phyloP scores from a whole-genome alignment of 2,113 vertebrate species.

The Odocoileus virginianus region DNA sequence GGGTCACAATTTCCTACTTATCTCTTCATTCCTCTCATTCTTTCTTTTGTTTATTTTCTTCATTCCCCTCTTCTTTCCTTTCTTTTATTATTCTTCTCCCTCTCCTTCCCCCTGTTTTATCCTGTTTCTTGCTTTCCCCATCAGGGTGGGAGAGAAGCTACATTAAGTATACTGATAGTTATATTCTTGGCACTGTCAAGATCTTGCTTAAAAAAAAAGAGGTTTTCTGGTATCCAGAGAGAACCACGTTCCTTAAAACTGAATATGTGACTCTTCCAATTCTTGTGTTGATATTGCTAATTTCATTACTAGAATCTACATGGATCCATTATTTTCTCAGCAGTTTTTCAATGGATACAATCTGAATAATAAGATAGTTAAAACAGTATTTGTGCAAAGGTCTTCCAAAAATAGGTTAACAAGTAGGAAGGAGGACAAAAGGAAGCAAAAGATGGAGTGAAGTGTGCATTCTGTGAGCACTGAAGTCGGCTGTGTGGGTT shows the following conservation, averaged over 20 bases:
- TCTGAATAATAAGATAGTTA: not conserved
- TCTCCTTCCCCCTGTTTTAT: not conserved
- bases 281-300: not conserved
- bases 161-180: not conserved
- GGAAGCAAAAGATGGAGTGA: conserved; percentile 47
- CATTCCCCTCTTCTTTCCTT: not conserved
- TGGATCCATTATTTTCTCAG: not conserved
- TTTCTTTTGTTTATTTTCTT: not conserved
- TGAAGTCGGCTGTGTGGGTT: not conserved
- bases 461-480: not conserved
- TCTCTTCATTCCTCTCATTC: not conserved
- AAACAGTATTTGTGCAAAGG: not conserved
- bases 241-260: not conserved
- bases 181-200: not conserved
- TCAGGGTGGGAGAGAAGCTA: not conserved
- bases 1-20: not conserved
- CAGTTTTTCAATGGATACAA: not conserved
- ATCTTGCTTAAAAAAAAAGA: not conserved
- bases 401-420: not conserved
- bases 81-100: not conserved
- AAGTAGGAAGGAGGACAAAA: conserved; percentile 39
- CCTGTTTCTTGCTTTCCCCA: not conserved
- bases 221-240: not conserved
- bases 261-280: not conserved
- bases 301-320: not conserved